Conservation (phyloP, 2,888 invertebrate species). For the Boloria euphrosyne region DNA sequence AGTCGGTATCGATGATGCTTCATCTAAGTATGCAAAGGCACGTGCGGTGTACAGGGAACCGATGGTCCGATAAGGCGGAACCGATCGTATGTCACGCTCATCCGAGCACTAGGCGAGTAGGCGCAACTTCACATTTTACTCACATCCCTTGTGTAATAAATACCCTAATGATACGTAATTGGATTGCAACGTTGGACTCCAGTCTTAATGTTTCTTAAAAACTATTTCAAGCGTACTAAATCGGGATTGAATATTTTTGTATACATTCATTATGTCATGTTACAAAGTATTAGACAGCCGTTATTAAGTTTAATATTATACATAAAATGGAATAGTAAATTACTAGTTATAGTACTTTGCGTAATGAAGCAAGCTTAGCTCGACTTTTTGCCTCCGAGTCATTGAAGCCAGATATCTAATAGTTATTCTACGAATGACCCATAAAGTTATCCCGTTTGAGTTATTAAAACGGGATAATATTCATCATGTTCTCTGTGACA, state of each 20-base stretch:
- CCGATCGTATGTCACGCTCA: slow-evolving; percentile 70
- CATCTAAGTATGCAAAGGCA: slow-evolving; percentile 66
- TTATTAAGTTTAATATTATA: slow-evolving; percentile 1
- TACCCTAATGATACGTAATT: slow-evolving; percentile 66
- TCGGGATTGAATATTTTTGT: background rate
- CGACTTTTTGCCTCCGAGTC: slow-evolving; percentile 36
- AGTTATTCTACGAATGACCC: slow-evolving; percentile 53
- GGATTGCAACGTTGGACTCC: slow-evolving; percentile 42
- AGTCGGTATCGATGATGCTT: slow-evolving; percentile 54
- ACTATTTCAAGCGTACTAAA: slow-evolving; percentile 1
- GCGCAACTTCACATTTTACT: slow-evolving; percentile 62
- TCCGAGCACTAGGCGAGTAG: slow-evolving; percentile 47
- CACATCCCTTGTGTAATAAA: slow-evolving; percentile 67
- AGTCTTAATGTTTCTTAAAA: background rate
- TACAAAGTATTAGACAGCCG: background rate
- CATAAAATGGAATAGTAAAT: slow-evolving; percentile 21
- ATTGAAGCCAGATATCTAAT: slow-evolving; percentile 36
- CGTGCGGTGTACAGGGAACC: slow-evolving; percentile 62
- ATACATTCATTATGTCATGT: background rate
- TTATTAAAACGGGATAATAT: slow-evolving; percentile 17
- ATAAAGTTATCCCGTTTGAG: slow-evolving; percentile 69
- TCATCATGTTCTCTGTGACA: slow-evolving; percentile 50
- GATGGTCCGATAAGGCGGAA: slow-evolving; percentile 67
- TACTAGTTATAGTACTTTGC: slow-evolving; percentile 19
- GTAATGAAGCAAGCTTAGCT: slow-evolving; percentile 28